Percentiles rank a stretch among this genome's conserved stretches.
Evolutionary conservation across 2,797 vertebrate species (phyloP).

Genomic region (Kryptopterus vitreolus): DNA sequence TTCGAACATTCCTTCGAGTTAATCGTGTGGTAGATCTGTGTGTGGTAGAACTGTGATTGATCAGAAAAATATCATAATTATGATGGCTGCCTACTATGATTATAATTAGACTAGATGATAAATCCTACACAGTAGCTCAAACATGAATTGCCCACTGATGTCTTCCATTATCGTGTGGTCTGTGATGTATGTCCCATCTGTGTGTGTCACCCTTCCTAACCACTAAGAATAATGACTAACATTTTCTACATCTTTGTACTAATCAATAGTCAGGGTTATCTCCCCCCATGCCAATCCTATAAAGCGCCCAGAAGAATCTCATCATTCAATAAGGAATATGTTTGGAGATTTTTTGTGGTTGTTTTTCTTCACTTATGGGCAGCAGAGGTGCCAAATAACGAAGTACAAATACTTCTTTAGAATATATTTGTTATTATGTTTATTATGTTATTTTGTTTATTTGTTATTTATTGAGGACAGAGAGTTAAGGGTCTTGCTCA

Average conservation of each 20-base stretch:
- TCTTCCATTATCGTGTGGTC: background rate
- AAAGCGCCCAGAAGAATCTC: background rate
- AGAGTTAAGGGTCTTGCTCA: too few relatives aligned
- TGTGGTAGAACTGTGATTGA: too few relatives aligned
- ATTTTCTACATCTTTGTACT: background rate
- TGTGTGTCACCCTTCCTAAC: background rate
- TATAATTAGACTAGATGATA: background rate
- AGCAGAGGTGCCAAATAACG: too few relatives aligned
- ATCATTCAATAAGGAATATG: background rate
- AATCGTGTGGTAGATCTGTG: too few relatives aligned
- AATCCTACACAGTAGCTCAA: background rate
- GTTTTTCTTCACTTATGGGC: background rate
- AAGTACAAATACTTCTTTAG: too few relatives aligned
- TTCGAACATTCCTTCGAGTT: too few relatives aligned
- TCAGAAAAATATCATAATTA: background rate
- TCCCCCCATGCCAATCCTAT: background rate
- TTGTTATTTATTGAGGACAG: too few relatives aligned
- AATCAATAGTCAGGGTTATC: background rate
- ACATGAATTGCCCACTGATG: background rate
- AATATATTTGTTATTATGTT: too few relatives aligned
- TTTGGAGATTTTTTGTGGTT: background rate
- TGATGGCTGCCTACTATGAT: background rate
- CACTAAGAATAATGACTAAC: background rate
- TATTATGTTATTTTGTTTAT: too few relatives aligned
- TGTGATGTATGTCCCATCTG: background rate